These are phyloP conservation scores for Cheilosia variabilis DNA, from an alignment of 2,888 invertebrate genomes.

Conservation along the genomic window DNA sequence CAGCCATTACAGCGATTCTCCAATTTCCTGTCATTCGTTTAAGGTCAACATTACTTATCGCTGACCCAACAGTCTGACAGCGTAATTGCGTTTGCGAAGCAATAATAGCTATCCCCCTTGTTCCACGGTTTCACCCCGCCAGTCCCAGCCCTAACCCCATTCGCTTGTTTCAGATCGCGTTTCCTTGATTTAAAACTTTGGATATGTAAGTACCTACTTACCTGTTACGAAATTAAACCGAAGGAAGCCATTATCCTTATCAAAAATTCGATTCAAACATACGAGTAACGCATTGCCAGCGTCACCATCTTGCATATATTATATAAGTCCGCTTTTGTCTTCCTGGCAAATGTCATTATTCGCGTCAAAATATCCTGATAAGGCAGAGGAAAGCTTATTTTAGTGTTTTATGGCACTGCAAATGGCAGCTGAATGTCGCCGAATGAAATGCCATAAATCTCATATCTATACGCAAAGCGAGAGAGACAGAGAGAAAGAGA, in stretches of 20 bases:
- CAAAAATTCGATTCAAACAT: background rate
- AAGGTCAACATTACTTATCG: slow-evolving; percentile 5
- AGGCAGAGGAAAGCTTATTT: slow-evolving; percentile 2
- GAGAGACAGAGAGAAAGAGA: slow-evolving; percentile 21
- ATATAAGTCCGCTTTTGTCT: slow-evolving; percentile 25
- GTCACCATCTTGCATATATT: slow-evolving; percentile 13
- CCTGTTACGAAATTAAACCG: background rate
- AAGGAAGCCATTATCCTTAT: background rate
- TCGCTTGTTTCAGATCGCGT: too few species aligned
- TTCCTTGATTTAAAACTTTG: background rate
- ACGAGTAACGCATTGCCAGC: background rate
- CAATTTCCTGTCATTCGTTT: slow-evolving; percentile 30
- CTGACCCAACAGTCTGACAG: slow-evolving; percentile 38
- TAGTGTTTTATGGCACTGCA: slow-evolving; percentile 54
- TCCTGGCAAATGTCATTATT: slow-evolving; percentile 43
- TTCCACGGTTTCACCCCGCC: background rate
- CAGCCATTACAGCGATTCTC: slow-evolving; percentile 4
- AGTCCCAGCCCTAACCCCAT: too few species aligned
- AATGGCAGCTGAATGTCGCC: slow-evolving; percentile 51
- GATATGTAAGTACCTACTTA: background rate
- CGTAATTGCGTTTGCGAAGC: slow-evolving; percentile 26
- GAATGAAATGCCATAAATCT: slow-evolving; percentile 68
- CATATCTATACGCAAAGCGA: slow-evolving; percentile 42
- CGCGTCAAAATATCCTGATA: slow-evolving; percentile 37
- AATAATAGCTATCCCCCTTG: background rate